Conservation (phyloP, 2,888 invertebrate species). For the Hyles lineata region DNA sequence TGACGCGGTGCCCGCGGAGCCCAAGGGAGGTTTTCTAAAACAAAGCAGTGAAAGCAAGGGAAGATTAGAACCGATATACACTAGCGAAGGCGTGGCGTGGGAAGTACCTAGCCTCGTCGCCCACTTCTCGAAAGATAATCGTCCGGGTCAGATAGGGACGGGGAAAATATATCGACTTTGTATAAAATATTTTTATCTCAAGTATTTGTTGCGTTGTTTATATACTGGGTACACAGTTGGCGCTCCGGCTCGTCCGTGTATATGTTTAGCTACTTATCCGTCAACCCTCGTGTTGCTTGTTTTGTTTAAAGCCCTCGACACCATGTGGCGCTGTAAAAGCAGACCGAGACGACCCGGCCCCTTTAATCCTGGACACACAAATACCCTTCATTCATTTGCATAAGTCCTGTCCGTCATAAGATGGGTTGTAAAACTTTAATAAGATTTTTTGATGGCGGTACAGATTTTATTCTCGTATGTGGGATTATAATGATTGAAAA, state of each 20-base stretch:
- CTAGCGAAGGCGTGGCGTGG: conserved; percentile 59
- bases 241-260: conserved; percentile 26
- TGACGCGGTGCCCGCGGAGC: conserved; percentile 52
- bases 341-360: conserved; percentile 62
- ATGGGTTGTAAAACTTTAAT: conserved; percentile 74
- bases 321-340: conserved; percentile 79
- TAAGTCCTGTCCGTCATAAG: conserved; percentile 78
- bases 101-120: conserved; percentile 59
- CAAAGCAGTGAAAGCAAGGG: conserved; percentile 70
- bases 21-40: conserved; percentile 70
- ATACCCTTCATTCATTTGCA: conserved; percentile 79
- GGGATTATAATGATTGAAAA: conserved; percentile 57
- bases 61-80: conserved; percentile 72
- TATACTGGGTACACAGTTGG: conserved; percentile 6
- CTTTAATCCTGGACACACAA: conserved; percentile 71
- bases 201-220: conserved; percentile 16
- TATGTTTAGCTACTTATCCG: conserved; percentile 53
- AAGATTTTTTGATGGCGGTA: conserved; percentile 68
- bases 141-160: conserved; percentile 51
- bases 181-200: conserved; percentile 16
- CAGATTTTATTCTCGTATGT: conserved; percentile 65
- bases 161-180: conserved; percentile 44
- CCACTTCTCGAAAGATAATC: conserved; percentile 51
- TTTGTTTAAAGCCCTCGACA: conserved; percentile 65
- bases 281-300: conserved; percentile 54